phyloP scores from a whole-genome alignment of 2,797 vertebrate genomes.

The Tragopan temminckii region DNA sequence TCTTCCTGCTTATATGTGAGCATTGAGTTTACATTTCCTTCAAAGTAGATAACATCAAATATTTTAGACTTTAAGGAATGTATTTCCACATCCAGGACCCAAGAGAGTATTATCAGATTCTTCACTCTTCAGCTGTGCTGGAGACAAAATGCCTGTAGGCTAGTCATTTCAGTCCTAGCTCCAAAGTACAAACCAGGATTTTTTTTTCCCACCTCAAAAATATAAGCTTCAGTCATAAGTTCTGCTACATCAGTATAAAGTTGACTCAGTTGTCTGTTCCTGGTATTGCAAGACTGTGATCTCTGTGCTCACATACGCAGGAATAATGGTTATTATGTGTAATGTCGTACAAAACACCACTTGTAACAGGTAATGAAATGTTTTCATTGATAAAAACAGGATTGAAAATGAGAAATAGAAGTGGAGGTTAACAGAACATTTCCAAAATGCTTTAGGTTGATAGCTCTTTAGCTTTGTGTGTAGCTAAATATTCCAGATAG shows the following conservation, averaged over 20 bases:
- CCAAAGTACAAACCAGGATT: neutral
- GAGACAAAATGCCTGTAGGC: neutral
- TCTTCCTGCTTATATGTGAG: neutral
- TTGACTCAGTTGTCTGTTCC: neutral
- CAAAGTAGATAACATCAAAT: neutral
- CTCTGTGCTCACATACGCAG: neutral
- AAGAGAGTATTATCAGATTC: neutral
- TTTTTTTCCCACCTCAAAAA: neutral
- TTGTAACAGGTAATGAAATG: neutral
- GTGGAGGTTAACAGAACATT: neutral
- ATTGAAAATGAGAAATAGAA: neutral
- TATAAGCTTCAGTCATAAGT: neutral
- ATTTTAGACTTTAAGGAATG: neutral
- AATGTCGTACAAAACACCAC: neutral
- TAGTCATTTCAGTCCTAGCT: neutral
- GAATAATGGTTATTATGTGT: neutral
- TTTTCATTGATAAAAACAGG: neutral
- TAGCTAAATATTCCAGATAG: neutral
- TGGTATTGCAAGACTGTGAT: neutral
- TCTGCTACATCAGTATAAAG: neutral
- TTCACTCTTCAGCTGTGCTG: neutral
- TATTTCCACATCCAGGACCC: neutral
- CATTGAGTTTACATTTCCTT: neutral
- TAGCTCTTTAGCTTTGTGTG: neutral
- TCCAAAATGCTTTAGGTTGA: neutral